These are phyloP conservation scores for Brienomyrus brachyistius DNA, from an alignment of 2,113 vertebrate genomes.

Conservation along the genomic window DNA sequence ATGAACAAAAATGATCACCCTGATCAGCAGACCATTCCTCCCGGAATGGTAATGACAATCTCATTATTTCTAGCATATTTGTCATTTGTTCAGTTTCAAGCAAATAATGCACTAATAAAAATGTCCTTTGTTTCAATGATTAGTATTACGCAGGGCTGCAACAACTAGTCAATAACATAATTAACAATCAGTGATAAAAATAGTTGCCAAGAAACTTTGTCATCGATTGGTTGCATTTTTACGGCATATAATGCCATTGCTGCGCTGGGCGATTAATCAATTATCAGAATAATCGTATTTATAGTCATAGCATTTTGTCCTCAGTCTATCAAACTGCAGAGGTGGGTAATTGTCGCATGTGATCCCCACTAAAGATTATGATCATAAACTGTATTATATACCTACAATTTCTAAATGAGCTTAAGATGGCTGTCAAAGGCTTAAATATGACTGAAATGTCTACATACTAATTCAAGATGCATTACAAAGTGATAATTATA, in stretches of 20 bases:
- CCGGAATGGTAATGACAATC: background rate
- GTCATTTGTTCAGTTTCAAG: background rate
- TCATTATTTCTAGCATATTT: background rate
- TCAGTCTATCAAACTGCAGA: background rate
- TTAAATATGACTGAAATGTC: constrained; percentile 15
- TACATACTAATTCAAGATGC: constrained; percentile 54
- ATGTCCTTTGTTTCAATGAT: background rate
- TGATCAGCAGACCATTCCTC: background rate
- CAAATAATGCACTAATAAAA: background rate
- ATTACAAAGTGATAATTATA: constrained; percentile 52
- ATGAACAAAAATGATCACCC: background rate
- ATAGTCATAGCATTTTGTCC: background rate
- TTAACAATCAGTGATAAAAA: background rate
- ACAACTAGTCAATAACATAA: background rate
- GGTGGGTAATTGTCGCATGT: background rate
- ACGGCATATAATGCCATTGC: background rate
- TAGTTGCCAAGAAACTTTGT: background rate
- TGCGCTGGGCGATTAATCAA: background rate
- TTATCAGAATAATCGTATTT: background rate
- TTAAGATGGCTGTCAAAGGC: background rate
- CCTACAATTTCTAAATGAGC: background rate
- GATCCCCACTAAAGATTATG: background rate
- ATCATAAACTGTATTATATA: background rate
- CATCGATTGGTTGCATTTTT: background rate
- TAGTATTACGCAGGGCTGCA: background rate